A percentile compares a stretch with the other conserved stretches of the same genome.
phyloP scores from a whole-genome alignment of 2,797 vertebrate species.

The Thunnus albacares region DNA sequence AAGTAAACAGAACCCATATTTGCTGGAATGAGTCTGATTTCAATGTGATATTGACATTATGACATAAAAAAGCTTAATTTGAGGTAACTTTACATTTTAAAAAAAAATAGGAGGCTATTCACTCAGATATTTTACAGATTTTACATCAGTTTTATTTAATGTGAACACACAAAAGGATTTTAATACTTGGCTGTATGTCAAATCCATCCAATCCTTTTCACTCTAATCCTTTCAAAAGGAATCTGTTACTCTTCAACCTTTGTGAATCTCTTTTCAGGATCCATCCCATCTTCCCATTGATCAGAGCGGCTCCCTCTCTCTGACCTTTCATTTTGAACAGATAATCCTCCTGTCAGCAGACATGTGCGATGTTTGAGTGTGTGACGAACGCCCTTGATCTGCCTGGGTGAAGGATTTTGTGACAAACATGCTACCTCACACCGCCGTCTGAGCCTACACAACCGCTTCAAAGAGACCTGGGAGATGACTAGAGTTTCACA shows the following conservation, averaged over 20 bases:
- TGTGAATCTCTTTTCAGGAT: constrained; percentile 28
- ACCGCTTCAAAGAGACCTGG: constrained; percentile 62
- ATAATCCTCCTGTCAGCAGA: constrained; percentile 61
- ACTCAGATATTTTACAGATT: neutral
- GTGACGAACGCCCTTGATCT: constrained; percentile 65
- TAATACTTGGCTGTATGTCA: neutral
- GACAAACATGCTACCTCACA: constrained; percentile 71
- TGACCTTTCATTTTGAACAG: constrained; percentile 55
- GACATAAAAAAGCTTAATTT: too few relatives aligned
- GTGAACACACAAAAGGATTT: neutral
- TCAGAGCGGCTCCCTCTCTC: constrained; percentile 41
- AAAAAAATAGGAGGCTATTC: neutral
- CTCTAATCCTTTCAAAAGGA: constrained; percentile 40
- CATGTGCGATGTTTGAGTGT: constrained; percentile 70
- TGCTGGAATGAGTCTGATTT: neutral
- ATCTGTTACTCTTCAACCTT: constrained; percentile 38
- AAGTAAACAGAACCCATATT: neutral
- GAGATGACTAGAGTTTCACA: constrained; percentile 60
- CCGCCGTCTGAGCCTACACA: constrained; percentile 48
- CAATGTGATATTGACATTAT: neutral
- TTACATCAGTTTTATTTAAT: neutral
- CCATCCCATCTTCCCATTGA: constrained; percentile 29
- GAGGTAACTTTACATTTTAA: too few relatives aligned
- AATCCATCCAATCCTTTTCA: constrained; percentile 1
- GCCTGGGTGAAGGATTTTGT: constrained; percentile 54